Base-by-base conservation (phyloP, 2,888 invertebrate genomes). In the Geophilus truncorum region DNA sequence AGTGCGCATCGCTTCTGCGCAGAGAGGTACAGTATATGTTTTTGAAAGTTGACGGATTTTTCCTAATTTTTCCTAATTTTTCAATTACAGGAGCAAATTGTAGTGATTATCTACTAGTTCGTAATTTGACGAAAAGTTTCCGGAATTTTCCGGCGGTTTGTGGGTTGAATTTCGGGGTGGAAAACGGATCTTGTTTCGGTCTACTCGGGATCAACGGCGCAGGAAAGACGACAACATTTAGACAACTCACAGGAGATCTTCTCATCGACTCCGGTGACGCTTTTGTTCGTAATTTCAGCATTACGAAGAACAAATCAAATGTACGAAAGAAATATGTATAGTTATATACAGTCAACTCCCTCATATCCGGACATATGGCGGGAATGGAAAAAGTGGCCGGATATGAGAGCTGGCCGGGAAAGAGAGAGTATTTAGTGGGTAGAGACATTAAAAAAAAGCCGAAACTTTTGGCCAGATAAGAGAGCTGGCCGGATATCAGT, bases 121-220 rank as follows among this genome's bases (percentile, higher is more conserved):
- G 89, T 78, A 87, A 91, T 80, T 84, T 93, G 1, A 89, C 90
- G 82, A 93, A 93, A 86, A 88, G 87, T 75, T 93, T 91, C 83
- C 87, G 88, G 0, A 82, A 87, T 0, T 85, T 89, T 76, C 83
- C 88, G 62, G 92, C 92, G 0, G 92, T 93, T 0, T 88, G 90
- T 70, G 91, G 91, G 12, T 86, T 94, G 80, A 91, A 90, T 85
- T 92, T 94, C 85, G 90, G 91, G 0, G 91, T 94, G 7, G 90
- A 86, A 9, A 85, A 84, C 83, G 85, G 89, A 1, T 87, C 88
- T 83, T 88, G 88, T 82, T 88, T 88, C 84, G 88, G 88, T 12
- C 82, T 88, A 30, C 84, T 88, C 7, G 90, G 90, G 30, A 88
- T 89, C 1, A 90, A 90, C 84, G 90, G 90, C 7, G 89, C 89